Evolutionary conservation across 2,888 invertebrate genomes (phyloP).

Genomic region (Chrysolina americana): DNA sequence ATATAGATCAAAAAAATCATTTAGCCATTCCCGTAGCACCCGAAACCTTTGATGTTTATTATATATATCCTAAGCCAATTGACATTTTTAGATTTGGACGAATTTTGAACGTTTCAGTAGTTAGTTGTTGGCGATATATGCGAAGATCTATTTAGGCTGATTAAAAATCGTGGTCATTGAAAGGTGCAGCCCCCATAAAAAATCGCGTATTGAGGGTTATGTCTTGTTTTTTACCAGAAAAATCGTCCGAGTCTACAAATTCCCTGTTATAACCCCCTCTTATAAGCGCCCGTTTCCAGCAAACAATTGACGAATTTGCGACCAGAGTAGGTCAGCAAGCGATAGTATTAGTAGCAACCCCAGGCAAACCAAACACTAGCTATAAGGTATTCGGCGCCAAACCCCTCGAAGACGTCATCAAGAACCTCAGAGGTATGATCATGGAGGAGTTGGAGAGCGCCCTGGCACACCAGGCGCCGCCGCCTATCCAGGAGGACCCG

Average conservation of each 20-base stretch:
- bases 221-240: background rate
- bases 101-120: too few species aligned
- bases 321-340: constrained; percentile 98
- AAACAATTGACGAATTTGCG: constrained; percentile 97
- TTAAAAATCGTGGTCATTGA: too few species aligned
- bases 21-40: too few species aligned
- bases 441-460: constrained; percentile 97
- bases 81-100: too few species aligned
- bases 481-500: constrained; percentile 89
- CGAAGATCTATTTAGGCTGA: too few species aligned
- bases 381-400: constrained; percentile 98
- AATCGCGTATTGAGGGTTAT: too few species aligned
- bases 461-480: constrained; percentile 92
- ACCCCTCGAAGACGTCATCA: constrained; percentile 95
- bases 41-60: too few species aligned
- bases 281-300: constrained; percentile 70
- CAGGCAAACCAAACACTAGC: constrained; percentile 95
- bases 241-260: constrained; percentile 50
- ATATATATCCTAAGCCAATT: too few species aligned
- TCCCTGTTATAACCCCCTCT: background rate
- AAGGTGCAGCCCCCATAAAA: too few species aligned
- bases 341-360: constrained; percentile 94
- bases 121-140: too few species aligned
- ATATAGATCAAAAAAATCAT: too few species aligned
- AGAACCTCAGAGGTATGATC: constrained; percentile 90